Conservation (phyloP, 2,888 invertebrate genomes). For the Coecobrya sp. region DNA sequence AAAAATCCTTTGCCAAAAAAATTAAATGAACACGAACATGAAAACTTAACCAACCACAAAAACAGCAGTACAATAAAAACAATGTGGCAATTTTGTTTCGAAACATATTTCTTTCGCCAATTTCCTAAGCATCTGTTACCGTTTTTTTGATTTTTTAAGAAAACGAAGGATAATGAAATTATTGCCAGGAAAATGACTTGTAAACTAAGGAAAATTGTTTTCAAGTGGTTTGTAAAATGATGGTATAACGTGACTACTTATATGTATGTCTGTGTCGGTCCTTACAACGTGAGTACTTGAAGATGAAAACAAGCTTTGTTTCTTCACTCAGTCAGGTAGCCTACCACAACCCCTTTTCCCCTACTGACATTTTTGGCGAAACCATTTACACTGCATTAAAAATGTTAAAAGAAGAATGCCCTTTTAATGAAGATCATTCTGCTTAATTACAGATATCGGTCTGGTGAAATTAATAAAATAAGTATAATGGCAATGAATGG, state of each 20-base stretch:
- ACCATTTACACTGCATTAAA: not conserved
- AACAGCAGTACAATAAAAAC: not conserved
- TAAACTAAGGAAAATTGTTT: not conserved
- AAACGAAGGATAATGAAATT: not conserved
- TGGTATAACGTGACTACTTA: conserved; percentile 8
- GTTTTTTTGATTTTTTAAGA: not conserved
- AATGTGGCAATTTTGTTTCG: conserved; percentile 16
- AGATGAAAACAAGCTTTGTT: not conserved
- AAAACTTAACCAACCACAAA: not conserved
- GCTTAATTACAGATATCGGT: conserved; percentile 64
- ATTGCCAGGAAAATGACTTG: not conserved
- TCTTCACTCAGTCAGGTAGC: not conserved
- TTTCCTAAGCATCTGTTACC: conserved; percentile 8
- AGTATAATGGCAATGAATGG: conserved; percentile 16
- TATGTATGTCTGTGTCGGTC: not conserved
- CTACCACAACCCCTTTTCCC: not conserved
- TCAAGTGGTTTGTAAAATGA: not conserved
- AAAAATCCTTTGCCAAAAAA: not conserved
- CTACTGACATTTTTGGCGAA: conserved; percentile 37
- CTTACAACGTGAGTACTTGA: no score
- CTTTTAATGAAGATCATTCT: conserved; percentile 28
- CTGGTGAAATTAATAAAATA: not conserved
- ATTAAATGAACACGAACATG: conserved; percentile 17
- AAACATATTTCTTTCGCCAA: not conserved
- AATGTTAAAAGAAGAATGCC: not conserved